Evolutionary conservation across 2,113 vertebrate genomes (phyloP).

Genomic region (Orthonyx spaldingii): DNA sequence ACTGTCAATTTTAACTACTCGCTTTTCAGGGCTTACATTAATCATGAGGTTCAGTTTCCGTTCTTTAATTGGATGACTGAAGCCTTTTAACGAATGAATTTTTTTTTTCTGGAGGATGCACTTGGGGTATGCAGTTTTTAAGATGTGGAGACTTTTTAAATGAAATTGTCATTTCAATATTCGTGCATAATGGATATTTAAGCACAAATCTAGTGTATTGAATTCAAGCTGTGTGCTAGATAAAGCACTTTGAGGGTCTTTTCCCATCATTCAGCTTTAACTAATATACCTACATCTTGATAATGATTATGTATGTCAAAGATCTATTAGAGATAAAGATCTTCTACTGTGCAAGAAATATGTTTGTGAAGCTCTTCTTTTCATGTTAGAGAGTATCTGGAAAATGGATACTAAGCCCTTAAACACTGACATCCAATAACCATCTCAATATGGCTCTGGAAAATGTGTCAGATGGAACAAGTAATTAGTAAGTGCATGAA

Average conservation of each 20-base stretch:
- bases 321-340: slow-evolving; percentile 26
- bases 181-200: neutral
- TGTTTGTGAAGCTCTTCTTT: slow-evolving; percentile 34
- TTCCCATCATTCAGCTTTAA: neutral
- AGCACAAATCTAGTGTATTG: neutral
- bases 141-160: neutral
- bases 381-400: slow-evolving; percentile 15
- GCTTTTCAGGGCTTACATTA: neutral
- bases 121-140: neutral
- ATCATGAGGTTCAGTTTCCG: neutral
- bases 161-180: neutral
- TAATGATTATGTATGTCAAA: slow-evolving; percentile 10
- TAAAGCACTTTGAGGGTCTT: neutral
- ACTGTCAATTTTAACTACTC: neutral
- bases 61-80: neutral
- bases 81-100: neutral
- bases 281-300: slow-evolving; percentile 32
- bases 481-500: slow-evolving; percentile 71
- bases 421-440: slow-evolving; percentile 52
- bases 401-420: slow-evolving; percentile 51
- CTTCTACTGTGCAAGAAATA: slow-evolving; percentile 18
- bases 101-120: neutral
- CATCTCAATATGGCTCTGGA: slow-evolving; percentile 54
- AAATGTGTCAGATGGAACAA: slow-evolving; percentile 67
- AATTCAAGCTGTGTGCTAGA: neutral